These are phyloP conservation scores for Polymixis lichenea DNA, from an alignment of 2,888 invertebrate species.

Conservation along the genomic window DNA sequence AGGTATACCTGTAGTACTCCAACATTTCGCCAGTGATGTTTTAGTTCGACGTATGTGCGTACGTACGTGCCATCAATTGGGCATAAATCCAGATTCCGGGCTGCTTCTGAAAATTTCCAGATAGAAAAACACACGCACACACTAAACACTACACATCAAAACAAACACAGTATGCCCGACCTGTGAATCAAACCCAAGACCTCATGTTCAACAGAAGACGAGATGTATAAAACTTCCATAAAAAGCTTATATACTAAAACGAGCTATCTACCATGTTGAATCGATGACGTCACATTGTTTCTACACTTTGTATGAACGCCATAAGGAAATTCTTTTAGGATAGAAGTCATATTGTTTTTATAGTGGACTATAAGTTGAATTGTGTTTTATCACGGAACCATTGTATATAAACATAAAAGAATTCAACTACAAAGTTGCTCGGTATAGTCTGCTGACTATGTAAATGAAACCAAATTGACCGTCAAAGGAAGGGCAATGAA, in stretches of 20 bases:
- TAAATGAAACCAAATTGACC: conserved; percentile 30
- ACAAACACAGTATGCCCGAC: neutral
- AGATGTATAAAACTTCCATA: no score
- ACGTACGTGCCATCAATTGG: no score
- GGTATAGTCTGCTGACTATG: conserved; percentile 19
- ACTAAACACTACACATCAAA: no score
- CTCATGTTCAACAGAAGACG: no score
- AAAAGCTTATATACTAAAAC: neutral
- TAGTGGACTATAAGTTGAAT: conserved; percentile 45
- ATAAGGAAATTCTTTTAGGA: conserved; percentile 27
- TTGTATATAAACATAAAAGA: conserved; percentile 35
- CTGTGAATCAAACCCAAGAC: no score
- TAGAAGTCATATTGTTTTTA: conserved; percentile 47
- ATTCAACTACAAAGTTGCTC: conserved; percentile 41
- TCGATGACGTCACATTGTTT: neutral
- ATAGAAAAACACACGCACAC: neutral
- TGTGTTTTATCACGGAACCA: conserved; percentile 47
- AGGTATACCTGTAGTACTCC: neutral
- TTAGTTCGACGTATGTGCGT: no score
- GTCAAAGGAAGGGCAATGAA: neutral
- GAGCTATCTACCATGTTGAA: neutral
- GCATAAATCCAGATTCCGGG: no score
- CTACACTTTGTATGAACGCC: conserved; percentile 38
- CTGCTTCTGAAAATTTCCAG: no score
- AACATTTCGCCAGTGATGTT: no score